phyloP scores from a whole-genome alignment of 2,113 vertebrate genomes.

The Enhydra lutris region DNA sequence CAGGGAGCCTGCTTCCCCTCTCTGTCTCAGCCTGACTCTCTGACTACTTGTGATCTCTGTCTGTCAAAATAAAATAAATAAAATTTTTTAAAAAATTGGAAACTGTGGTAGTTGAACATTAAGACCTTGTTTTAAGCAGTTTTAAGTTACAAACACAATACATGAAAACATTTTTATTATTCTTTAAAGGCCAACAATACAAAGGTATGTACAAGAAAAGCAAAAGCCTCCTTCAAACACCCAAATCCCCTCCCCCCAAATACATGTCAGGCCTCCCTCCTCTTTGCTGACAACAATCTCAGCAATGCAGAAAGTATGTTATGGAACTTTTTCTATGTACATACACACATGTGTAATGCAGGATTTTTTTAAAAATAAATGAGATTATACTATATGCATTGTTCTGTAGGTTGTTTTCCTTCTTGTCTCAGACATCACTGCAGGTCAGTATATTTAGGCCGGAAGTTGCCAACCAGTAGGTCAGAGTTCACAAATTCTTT shows the following conservation, averaged over 20 bases:
- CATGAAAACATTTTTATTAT: not conserved
- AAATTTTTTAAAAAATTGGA: not conserved
- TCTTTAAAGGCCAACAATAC: not conserved
- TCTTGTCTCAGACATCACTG: not conserved
- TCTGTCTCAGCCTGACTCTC: too few species aligned
- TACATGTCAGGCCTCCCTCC: not conserved
- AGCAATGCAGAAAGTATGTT: not conserved
- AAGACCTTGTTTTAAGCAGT: not conserved
- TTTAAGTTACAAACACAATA: not conserved
- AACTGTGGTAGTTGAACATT: not conserved
- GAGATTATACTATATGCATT: not conserved
- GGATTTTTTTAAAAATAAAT: not conserved
- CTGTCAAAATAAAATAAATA: too few species aligned
- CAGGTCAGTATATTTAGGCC: not conserved
- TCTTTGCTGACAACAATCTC: not conserved
- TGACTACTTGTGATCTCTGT: too few species aligned
- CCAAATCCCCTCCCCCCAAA: not conserved
- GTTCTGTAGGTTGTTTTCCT: not conserved
- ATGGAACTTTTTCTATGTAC: not conserved
- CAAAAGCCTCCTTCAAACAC: not conserved
- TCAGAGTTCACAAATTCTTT: not conserved
- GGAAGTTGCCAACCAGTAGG: not conserved
- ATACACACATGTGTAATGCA: not conserved
- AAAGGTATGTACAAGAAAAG: not conserved
- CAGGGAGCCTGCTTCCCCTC: too few species aligned